Evolutionary conservation across 2,888 invertebrate genomes (phyloP).

Genomic region (Mesorhabditis spiculigera): DNA sequence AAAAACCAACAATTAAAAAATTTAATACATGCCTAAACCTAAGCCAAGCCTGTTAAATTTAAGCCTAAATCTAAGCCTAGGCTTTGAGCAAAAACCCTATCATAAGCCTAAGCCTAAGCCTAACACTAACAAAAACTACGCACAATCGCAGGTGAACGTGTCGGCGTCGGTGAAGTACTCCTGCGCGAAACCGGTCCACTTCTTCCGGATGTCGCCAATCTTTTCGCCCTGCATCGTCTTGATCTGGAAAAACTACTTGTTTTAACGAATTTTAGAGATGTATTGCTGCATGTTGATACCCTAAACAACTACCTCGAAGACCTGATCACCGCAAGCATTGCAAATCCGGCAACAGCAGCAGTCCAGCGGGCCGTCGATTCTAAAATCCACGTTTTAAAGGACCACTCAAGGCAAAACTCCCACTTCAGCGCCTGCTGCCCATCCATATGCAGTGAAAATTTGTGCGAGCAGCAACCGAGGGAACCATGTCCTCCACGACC

Average conservation of each 20-base stretch:
- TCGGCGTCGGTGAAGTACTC: conserved; percentile 9
- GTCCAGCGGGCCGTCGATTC: neutral
- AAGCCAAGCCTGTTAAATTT: neutral
- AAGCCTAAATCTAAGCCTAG: no score
- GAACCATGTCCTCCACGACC: neutral
- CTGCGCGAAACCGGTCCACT: conserved; percentile 3
- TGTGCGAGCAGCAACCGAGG: neutral
- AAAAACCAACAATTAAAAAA: neutral
- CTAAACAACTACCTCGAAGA: neutral
- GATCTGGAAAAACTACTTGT: neutral
- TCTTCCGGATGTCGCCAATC: neutral
- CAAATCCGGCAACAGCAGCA: neutral
- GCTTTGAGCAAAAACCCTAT: no score
- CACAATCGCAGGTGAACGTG: conserved; percentile 2
- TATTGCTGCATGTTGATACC: no score
- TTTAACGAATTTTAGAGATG: no score
- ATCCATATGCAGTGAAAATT: neutral
- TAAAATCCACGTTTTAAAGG: neutral
- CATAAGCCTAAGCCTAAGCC: neutral
- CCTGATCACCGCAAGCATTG: neutral
- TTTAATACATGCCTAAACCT: no score
- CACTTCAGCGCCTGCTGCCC: neutral
- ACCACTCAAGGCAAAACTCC: neutral
- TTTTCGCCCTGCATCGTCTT: neutral
- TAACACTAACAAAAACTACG: neutral